Evolutionary conservation across 2,888 invertebrate species (phyloP), one percentile per base, ranked within the genome.

Genomic region (Mystacides longicornis): DNA sequence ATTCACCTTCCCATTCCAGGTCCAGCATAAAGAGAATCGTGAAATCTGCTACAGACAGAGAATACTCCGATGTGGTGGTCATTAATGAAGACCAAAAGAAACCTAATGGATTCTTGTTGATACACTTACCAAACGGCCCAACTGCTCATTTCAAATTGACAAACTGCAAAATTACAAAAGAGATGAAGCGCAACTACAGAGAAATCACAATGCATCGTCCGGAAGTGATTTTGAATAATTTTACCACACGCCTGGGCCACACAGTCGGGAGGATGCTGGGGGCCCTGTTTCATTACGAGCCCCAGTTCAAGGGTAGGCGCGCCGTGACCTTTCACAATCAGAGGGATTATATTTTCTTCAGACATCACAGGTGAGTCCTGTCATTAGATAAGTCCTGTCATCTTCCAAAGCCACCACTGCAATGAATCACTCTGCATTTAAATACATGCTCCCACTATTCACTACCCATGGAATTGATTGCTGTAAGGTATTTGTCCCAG

Each of bases 271-370:
- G 98, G 63, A 92, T 97, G 92, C 76, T 98, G 59, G 92, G 93
- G 11, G 88, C 95, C 0, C 70, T 99, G 42, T 98, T 98, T 70
- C 96, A 97, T 71, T 93, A 93, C 71, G 87, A 93, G 71, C 98
- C 99, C 0, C 87, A 99, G 71, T 99, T 96, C 73, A 84, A 84
- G 62, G 98, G 98, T 0, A 81, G 95, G 2, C 81, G 97, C 59
- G 93, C 87, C 0, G 93, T 95, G 59, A 97, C 98, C 23, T 97
- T 99, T 71, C 99, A 99, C 73, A 99, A 99, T 75, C 99, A 99
- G 71, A 80, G 99, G 57, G 99, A 99, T 76, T 99, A 91, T 69
- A 93, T 99, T 64, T 99, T 99, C 76, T 97, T 99, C 70, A 83
- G 99, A 55, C 97, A 99, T 73, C 97, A 99, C 72, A 84, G 95